Base-by-base conservation (phyloP, 2,888 invertebrate species). In the Cryptops parisi region DNA sequence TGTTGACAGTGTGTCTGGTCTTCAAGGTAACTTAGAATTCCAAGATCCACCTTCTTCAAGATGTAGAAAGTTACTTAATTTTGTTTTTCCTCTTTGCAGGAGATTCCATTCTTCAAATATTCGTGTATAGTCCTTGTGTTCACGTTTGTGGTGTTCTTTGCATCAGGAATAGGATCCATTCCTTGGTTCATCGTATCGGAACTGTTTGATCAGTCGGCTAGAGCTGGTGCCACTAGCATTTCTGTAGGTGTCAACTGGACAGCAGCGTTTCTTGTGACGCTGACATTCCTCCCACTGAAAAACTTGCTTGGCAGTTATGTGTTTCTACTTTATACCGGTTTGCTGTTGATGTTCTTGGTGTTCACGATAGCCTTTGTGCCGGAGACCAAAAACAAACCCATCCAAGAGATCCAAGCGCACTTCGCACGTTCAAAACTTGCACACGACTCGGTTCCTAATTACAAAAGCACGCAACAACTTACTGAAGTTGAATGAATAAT, bases 141-240 rank as follows among this genome's bases (percentile, higher is more conserved):
- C n/a, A 67, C 82, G 22, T 91, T 86, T 71, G 84, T 91, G 55
- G 78, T 88, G 25, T 79, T 84, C 70, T 93, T 93, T 68, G 90
- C 91, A 0, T 80, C 82, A n/a, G 91, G 93, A 0, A 89, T 90
- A 5, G 72, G 73, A 21, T 70, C 73, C 2, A 72, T 74, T 47
- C 73, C 73, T 6, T 71, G 70, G 67, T 72, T 74, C 63, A 69
- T 71, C 47, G 72, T 71, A 21, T 66, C 69, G 23, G 74, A 69
- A 57, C 58, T 69, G 49, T 69, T 69, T 59, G 59, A 62, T 3
- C 71, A 72, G 25, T 69, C 67, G 51, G 70, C 72, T 6, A 64
- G 72, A 26, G 70, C 70, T n/a, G 64, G 67, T 6, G 74, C 73
- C 55, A 71, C 70, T 64, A 68, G 70, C 53, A 63, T 73, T 40